Percentiles rank a stretch among this genome's conserved stretches.
Conservation (phyloP, 2,113 vertebrate genomes). For the Phrynosoma blainvillii region DNA sequence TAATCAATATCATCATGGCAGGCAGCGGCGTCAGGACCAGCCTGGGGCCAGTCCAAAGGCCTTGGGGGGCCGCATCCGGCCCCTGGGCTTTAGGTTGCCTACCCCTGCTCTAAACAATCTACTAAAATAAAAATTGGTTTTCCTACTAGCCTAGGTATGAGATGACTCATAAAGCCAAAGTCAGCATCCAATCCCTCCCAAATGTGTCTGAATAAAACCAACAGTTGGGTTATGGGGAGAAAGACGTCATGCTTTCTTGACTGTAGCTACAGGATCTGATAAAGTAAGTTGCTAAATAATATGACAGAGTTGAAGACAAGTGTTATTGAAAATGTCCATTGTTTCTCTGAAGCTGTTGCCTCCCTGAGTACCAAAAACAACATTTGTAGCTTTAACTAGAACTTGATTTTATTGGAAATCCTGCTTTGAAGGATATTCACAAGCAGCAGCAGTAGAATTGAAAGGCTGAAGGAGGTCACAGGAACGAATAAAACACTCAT, state of each 20-base stretch:
- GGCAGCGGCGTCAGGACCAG: too few species aligned
- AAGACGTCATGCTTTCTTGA: slow-evolving; percentile 14
- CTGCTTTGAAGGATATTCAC: neutral
- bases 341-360: neutral
- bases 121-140: slow-evolving; percentile 37
- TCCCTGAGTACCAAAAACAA: slow-evolving; percentile 39
- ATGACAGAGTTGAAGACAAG: slow-evolving; percentile 40
- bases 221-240: slow-evolving; percentile 2
- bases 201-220: slow-evolving; percentile 26
- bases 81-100: too few species aligned
- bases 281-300: slow-evolving; percentile 15
- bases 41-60: too few species aligned
- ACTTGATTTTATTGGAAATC: slow-evolving; percentile 43
- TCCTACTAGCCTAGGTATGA: slow-evolving; percentile 2
- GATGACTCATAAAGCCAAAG: slow-evolving; percentile 43
- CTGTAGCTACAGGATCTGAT: slow-evolving; percentile 15
- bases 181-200: slow-evolving; percentile 35
- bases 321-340: slow-evolving; percentile 41
- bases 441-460: neutral
- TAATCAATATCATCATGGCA: too few species aligned
- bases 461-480: neutral
- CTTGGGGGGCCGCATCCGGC: too few species aligned
- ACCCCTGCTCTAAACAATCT: neutral
- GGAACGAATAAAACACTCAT: neutral
- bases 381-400: slow-evolving; percentile 38